phyloP scores from a whole-genome alignment of 1,140 invertebrate species.

The Drosophila quadrilineata region DNA sequence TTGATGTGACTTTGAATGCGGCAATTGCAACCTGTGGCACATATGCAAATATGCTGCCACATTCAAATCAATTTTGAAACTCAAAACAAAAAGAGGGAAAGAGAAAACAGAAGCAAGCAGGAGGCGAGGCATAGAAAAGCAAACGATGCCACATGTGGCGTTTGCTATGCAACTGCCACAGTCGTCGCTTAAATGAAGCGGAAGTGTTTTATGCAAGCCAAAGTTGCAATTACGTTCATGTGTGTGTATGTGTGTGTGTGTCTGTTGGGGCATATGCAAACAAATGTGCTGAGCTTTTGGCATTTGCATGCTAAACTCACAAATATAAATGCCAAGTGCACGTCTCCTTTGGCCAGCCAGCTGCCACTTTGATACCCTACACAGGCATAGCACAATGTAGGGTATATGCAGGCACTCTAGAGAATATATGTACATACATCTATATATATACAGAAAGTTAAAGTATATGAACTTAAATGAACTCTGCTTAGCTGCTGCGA shows the following conservation, averaged over 20 bases:
- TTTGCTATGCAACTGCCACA: conserved; percentile 1
- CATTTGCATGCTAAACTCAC: conserved; percentile 53
- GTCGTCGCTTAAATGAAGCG: conserved; percentile 61
- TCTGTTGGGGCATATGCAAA: conserved; percentile 10
- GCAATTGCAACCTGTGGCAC: conserved; percentile 19
- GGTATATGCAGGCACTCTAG: too few species aligned
- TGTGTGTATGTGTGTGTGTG: neutral
- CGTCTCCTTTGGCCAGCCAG: conserved; percentile 12
- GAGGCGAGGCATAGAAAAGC: too few species aligned
- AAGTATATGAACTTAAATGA: too few species aligned
- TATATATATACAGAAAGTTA: too few species aligned
- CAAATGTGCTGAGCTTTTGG: conserved; percentile 42
- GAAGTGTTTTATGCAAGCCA: conserved; percentile 66
- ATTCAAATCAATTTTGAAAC: conserved; percentile 40
- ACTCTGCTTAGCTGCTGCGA: too few species aligned
- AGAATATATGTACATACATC: too few species aligned
- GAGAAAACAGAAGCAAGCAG: too few species aligned
- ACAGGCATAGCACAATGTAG: too few species aligned
- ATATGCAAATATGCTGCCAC: conserved; percentile 29
- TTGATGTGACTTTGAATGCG: conserved; percentile 5
- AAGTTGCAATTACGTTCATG: conserved; percentile 61
- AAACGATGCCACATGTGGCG: conserved; percentile 29
- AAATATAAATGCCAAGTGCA: conserved; percentile 45
- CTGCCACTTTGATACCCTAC: conserved; percentile 17
- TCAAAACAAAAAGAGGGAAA: conserved; percentile 18